Base-by-base conservation (phyloP, 2,797 vertebrate species). In the Xerus rutilus region DNA sequence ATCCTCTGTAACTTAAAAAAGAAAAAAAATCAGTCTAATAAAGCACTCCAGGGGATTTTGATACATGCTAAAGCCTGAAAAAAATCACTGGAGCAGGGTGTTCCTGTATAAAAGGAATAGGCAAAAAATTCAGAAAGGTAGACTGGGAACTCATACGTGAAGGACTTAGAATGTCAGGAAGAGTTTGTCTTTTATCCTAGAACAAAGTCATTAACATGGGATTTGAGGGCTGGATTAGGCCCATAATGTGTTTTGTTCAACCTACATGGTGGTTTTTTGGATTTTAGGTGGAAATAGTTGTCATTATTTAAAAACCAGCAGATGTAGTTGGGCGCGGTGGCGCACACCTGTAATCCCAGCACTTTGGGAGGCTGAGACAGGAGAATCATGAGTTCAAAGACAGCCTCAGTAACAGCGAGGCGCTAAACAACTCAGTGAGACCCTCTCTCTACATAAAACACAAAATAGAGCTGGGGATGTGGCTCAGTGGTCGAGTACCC, bases 221-320 rank as follows among this genome's bases (percentile, higher is more conserved):
- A 59, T 73, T 79, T n/a, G 35, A 78, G 23, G 39, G 9, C 57
- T 95, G 43, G 20, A 93, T 93, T 93, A 17, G 20, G 35, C 49
- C 30, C 65, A 23, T 74, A 23, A 35, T 74, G 32, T 25, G 21
- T 85, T 91, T 85, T 83, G 20, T 54, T 89, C 81, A 57, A 20
- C 30, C 20, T 74, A 20, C n/a, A 20, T 3, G 64, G 7, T 30
- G 49, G 59, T 12, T 32, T 30, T 89, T 86, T 18, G 47, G 8
- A 43, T 85, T 95, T 91, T 88, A 17, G 90, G 32, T 79, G 30
- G 39, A 94, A 65, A 86, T 86, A 17, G 17, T 96, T 88, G 47
- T 94, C n/a, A 67, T 18, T 49, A 25, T 86, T 91, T 86, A 59
- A 88, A 88, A 78, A 72, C n/a, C 7, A 87, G 57, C 57, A 72